Conservation (phyloP, 2,888 invertebrate genomes). For the Sphaerophoria rueppellii region DNA sequence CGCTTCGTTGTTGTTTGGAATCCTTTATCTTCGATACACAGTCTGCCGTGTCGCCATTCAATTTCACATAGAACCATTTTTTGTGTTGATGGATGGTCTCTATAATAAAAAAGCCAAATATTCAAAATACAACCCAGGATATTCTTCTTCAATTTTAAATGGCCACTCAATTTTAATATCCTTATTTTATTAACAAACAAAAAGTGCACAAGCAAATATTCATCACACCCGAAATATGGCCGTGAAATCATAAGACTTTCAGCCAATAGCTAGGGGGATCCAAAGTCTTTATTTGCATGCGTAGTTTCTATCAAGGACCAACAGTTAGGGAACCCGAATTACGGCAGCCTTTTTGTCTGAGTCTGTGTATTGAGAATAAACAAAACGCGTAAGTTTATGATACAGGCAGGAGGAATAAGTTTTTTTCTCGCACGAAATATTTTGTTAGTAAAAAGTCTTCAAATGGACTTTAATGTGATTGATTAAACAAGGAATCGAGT, state of each 20-base stretch:
- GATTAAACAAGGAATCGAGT: background rate
- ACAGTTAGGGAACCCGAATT: slow-evolving; percentile 4
- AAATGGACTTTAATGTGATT: background rate
- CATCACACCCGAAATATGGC: slow-evolving; percentile 18
- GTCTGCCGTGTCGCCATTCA: slow-evolving; percentile 44
- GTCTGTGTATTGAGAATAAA: too few relatives aligned
- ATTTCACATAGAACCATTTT: slow-evolving; percentile 35
- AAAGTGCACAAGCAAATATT: slow-evolving; percentile 37
- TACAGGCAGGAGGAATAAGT: too few relatives aligned
- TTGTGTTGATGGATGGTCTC: slow-evolving; percentile 9
- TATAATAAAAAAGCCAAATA: slow-evolving; percentile 19
- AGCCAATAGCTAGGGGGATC: slow-evolving; percentile 63
- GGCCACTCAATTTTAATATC: slow-evolving; percentile 72
- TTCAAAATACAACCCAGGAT: slow-evolving; percentile 23
- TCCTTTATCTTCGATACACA: background rate
- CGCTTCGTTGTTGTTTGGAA: background rate
- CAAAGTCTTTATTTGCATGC: slow-evolving; percentile 56
- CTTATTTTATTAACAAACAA: slow-evolving; percentile 70
- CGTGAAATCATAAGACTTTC: slow-evolving; percentile 57
- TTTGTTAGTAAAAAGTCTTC: background rate
- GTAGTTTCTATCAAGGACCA: slow-evolving; percentile 24
- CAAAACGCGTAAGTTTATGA: too few relatives aligned
- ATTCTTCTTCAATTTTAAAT: slow-evolving; percentile 63
- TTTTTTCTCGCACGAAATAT: background rate
- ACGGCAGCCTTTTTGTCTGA: background rate